Evolutionary conservation across 2,888 invertebrate species (phyloP).

Genomic region (Pecten maximus): DNA sequence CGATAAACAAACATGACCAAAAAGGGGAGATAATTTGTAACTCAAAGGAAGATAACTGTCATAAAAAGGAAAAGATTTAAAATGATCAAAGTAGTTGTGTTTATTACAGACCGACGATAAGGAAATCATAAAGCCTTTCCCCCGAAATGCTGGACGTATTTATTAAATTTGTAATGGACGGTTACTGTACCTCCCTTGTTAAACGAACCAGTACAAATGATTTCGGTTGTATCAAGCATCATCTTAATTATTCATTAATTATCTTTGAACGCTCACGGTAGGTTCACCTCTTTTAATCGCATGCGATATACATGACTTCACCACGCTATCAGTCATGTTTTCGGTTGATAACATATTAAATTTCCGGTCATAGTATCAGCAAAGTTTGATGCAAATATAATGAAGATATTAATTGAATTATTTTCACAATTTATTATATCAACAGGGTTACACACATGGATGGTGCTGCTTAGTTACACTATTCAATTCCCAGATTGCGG

Average conservation of each 20-base stretch:
- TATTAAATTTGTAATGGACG: not conserved
- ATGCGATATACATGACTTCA: not conserved
- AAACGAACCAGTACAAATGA: not conserved
- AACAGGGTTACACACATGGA: not conserved
- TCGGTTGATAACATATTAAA: not conserved
- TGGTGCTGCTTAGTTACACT: not conserved
- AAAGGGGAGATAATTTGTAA: not conserved
- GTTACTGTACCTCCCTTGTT: not conserved
- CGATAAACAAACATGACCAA: not conserved
- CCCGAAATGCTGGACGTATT: not conserved
- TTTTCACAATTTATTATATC: not conserved
- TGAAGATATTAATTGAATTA: not conserved
- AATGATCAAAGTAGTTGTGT: not conserved
- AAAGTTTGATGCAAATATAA: not conserved
- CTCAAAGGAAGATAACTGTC: not conserved
- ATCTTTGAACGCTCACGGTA: not conserved
- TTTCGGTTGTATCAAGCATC: not conserved
- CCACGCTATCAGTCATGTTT: not conserved
- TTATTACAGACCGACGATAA: not conserved
- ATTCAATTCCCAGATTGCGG: no score
- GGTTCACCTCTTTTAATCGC: not conserved
- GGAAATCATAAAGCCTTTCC: not conserved
- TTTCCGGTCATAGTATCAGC: not conserved
- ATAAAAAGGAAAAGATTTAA: not conserved
- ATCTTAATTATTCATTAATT: conserved; percentile 26